These are phyloP conservation scores for Limulus polyphemus DNA, from an alignment of 2,888 invertebrate genomes.

Conservation along the genomic window DNA sequence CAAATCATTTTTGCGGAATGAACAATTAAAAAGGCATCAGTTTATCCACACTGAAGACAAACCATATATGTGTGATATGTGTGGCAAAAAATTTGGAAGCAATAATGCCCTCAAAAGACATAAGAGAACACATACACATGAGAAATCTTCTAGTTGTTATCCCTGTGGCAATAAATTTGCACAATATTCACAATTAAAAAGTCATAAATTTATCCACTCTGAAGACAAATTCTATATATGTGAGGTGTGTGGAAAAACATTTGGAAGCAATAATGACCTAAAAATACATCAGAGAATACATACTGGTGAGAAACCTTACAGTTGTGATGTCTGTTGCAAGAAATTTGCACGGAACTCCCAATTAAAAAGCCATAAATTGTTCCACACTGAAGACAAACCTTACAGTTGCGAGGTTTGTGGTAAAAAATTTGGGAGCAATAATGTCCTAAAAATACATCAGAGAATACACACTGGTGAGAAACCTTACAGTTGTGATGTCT, in stretches of 20 bases:
- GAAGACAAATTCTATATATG: neutral
- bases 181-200: neutral
- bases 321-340: neutral
- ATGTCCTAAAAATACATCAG: neutral
- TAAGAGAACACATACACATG: neutral
- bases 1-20: neutral
- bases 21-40: neutral
- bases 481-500: conserved; percentile 13
- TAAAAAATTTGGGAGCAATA: neutral
- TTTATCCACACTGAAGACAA: neutral
- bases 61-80: neutral
- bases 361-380: neutral
- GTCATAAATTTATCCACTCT: neutral
- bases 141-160: conserved; percentile 17
- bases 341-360: neutral
- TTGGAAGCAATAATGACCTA: conserved; percentile 9
- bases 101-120: neutral
- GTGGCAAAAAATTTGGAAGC: neutral
- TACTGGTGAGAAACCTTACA: neutral
- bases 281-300: conserved; percentile 1
- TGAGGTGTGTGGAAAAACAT: conserved; percentile 5
- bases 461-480: conserved; percentile 12
- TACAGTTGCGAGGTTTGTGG: neutral
- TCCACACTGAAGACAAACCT: neutral
- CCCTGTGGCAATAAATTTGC: neutral